Conservation (phyloP, 2,797 vertebrate genomes). For the Parotocinclus haroldoi region DNA sequence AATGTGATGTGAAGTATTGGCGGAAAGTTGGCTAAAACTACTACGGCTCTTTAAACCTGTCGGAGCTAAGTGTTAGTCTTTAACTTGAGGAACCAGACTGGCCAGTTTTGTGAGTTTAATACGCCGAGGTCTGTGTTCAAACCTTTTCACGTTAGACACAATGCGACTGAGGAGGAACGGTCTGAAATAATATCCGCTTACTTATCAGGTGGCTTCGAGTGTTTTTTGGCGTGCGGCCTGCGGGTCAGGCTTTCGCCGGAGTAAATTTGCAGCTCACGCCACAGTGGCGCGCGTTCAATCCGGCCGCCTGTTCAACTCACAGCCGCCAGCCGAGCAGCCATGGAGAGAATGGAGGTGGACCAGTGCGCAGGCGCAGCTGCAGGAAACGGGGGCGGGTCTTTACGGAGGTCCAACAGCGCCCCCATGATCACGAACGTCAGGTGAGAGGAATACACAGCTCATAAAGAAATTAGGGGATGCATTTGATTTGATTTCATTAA, state of each 20-base stretch:
- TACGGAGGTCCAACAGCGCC: slow-evolving; percentile 77
- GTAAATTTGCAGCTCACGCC: slow-evolving; percentile 62
- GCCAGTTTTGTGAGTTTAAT: slow-evolving; percentile 7
- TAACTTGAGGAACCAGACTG: slow-evolving; percentile 7
- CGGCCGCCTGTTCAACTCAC: slow-evolving; percentile 49
- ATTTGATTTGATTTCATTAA: no score
- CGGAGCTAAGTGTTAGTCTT: slow-evolving; percentile 26
- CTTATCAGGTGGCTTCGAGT: slow-evolving; percentile 50
- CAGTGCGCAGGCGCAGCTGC: slow-evolving; percentile 78
- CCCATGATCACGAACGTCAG: slow-evolving; percentile 79
- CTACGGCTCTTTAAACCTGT: slow-evolving; percentile 36
- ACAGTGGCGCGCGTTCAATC: slow-evolving; percentile 46
- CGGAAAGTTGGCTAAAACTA: slow-evolving; percentile 21
- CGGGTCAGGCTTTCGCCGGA: slow-evolving; percentile 75
- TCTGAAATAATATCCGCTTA: slow-evolving; percentile 47
- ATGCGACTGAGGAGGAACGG: slow-evolving; percentile 58
- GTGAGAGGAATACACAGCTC: slow-evolving; percentile 56
- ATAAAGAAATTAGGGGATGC: background rate
- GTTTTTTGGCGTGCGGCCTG: slow-evolving; percentile 69
- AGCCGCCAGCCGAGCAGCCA: slow-evolving; percentile 56
- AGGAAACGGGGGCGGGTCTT: slow-evolving; percentile 66
- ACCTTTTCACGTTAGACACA: slow-evolving; percentile 16
- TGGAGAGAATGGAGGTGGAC: slow-evolving; percentile 81
- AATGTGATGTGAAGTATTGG: slow-evolving; percentile 16
- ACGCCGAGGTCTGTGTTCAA: background rate